A percentile compares a stretch with the other conserved stretches of the same genome.
These are phyloP conservation scores for Holothuria glaberrima DNA, from an alignment of 35 echinoderm and acorn worm species.

Conservation along the genomic window DNA sequence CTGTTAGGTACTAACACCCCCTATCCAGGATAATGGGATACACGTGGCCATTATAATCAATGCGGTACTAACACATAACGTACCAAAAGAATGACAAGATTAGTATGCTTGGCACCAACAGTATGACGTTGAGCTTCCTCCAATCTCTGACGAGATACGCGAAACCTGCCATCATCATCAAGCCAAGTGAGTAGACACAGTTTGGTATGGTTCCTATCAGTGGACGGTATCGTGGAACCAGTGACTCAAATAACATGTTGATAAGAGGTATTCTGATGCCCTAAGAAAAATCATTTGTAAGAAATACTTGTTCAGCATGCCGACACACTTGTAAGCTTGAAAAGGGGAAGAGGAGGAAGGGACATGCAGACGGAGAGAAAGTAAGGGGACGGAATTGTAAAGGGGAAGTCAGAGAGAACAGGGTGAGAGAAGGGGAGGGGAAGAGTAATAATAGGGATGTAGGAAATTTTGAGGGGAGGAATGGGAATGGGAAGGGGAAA, in stretches of 20 bases:
- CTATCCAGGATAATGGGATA: no score
- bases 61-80: not conserved
- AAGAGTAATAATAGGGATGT: no score
- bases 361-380: not conserved
- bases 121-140: constrained; percentile 33
- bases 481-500: no score
- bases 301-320: no score
- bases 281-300: not conserved
- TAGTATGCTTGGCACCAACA: constrained; percentile 1
- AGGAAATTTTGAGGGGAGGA: no score
- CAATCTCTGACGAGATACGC: constrained; percentile 40
- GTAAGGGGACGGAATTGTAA: not conserved
- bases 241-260: constrained; percentile 26
- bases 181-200: constrained; percentile 6
- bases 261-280: constrained; percentile 33
- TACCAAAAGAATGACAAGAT: constrained; percentile 19
- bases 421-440: no score
- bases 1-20: no score
- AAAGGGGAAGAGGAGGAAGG: no score
- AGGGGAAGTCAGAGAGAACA: not conserved
- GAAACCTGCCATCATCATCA: constrained; percentile 40
- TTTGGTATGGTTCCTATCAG: not conserved
- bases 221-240: not conserved
- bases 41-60: no score
- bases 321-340: no score